Evolutionary conservation across 2,888 invertebrate genomes (phyloP).

Genomic region (Rhingia campestris): DNA sequence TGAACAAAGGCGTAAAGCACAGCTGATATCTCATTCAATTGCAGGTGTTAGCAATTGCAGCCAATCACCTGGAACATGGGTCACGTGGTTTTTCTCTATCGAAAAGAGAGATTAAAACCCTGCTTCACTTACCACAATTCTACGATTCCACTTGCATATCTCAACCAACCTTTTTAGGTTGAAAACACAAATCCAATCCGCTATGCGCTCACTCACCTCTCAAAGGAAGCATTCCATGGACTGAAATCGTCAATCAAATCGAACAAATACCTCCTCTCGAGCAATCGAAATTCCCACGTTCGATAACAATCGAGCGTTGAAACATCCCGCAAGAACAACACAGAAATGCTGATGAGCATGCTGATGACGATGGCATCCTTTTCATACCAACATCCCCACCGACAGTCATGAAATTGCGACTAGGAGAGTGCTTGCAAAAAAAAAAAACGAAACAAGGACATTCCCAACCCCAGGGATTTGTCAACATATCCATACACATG

Average conservation of each 20-base stretch:
- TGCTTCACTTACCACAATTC: too few relatives aligned
- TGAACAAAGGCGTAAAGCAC: too few relatives aligned
- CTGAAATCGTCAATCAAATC: constrained; percentile 61
- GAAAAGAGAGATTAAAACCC: too few relatives aligned
- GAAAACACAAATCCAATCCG: neutral
- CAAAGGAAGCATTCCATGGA: constrained; percentile 20
- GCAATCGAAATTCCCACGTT: constrained; percentile 60
- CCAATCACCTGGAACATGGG: too few relatives aligned
- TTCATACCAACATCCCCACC: constrained; percentile 33
- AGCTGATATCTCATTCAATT: too few relatives aligned
- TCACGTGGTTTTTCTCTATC: too few relatives aligned
- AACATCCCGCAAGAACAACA: constrained; percentile 50
- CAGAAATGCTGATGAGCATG: constrained; percentile 21
- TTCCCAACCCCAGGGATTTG: constrained; percentile 41
- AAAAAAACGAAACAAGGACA: constrained; percentile 35
- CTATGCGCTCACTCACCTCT: neutral
- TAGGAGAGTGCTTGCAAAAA: constrained; percentile 1
- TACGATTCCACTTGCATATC: too few relatives aligned
- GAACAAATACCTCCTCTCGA: constrained; percentile 50
- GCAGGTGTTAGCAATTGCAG: too few relatives aligned
- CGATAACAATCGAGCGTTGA: constrained; percentile 67
- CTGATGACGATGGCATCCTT: constrained; percentile 30
- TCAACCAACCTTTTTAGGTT: too few relatives aligned
- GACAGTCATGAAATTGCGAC: neutral
- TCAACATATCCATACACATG: constrained; percentile 32